phyloP scores from a whole-genome alignment of 2,113 vertebrate genomes.

The Danionella cerebrum region DNA sequence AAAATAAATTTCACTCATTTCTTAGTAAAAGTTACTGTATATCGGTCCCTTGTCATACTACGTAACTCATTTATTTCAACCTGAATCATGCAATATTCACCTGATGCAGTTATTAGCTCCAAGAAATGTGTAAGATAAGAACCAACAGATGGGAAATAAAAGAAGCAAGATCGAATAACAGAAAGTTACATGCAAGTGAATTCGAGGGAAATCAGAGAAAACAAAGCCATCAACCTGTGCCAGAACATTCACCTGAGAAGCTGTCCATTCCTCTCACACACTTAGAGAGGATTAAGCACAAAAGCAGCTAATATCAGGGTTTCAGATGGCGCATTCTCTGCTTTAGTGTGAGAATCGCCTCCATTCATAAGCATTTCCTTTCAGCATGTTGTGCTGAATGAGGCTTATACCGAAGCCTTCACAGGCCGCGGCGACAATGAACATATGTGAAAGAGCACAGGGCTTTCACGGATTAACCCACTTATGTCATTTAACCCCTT shows the following conservation, averaged over 20 bases:
- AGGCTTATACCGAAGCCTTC: slow-evolving; percentile 16
- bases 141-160: background rate
- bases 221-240: slow-evolving; percentile 16
- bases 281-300: slow-evolving; percentile 44
- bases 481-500: slow-evolving; percentile 13
- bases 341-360: slow-evolving; percentile 29
- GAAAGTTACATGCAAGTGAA: background rate
- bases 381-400: slow-evolving; percentile 21
- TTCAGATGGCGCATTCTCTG: slow-evolving; percentile 37
- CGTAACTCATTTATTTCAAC: no score
- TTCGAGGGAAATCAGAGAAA: background rate
- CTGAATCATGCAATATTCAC: no score
- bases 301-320: slow-evolving; percentile 42
- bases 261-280: slow-evolving; percentile 23
- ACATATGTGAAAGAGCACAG: background rate
- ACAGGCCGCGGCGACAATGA: background rate
- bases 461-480: slow-evolving; percentile 10
- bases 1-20: no score
- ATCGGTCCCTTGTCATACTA: no score
- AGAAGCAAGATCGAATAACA: background rate
- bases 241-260: slow-evolving; percentile 40
- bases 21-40: no score
- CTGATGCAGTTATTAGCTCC: no score
- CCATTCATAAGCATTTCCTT: slow-evolving; percentile 37
- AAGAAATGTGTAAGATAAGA: no score